Base-by-base conservation (phyloP, 2,113 vertebrate genomes). In the Pica pica region DNA sequence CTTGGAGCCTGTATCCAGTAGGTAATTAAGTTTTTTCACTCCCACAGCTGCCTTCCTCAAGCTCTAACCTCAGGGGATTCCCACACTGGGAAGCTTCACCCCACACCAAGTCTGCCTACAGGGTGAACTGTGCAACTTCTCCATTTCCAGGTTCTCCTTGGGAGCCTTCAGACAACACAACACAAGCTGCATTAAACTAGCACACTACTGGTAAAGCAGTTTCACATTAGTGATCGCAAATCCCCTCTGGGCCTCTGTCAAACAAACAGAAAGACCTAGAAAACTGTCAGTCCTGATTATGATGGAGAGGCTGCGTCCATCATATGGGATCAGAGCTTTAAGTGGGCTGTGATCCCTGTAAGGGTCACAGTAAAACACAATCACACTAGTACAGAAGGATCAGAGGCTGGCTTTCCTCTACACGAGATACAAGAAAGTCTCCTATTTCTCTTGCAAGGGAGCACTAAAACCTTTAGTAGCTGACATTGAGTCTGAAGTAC, bases 21-120 rank as follows among this genome's bases (percentile, higher is more conserved):
- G 60, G 70, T 93, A 96, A 94, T 95, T 84, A 95, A 68, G 57
- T 73, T 78, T 91, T 53, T 79, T 57, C 83, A 57, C 28, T 87
- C 65, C 57, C 73, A 41, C 74, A 80, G 59, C 9, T 59, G 70
- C 90, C 67, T 91, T 83, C 75, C 75, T 88, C 63, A 94, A 94
- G 30, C 76, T 90, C 26, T 92, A 17, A 83, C 90, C 90, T 77
- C 59, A n/a, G 90, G 92, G 85, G 26, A 93, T 95, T 95, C 88
- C 90, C 95, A 92, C 9, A 1, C 10, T 83, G 71, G 39, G 67
- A 91, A 90, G 84, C 59, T 86, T 93, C 79, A 70, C 83, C 92
- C 42, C 83, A 47, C 83, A 93, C 85, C 7, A 6, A 68, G 92
- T 64, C 49, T 68, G 49, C 86, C 90, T 69, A 30, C 39, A 52